Evolutionary conservation across 2,888 invertebrate genomes (phyloP), one percentile per base, ranked within the genome.

Genomic region (Bimastos eiseni): DNA sequence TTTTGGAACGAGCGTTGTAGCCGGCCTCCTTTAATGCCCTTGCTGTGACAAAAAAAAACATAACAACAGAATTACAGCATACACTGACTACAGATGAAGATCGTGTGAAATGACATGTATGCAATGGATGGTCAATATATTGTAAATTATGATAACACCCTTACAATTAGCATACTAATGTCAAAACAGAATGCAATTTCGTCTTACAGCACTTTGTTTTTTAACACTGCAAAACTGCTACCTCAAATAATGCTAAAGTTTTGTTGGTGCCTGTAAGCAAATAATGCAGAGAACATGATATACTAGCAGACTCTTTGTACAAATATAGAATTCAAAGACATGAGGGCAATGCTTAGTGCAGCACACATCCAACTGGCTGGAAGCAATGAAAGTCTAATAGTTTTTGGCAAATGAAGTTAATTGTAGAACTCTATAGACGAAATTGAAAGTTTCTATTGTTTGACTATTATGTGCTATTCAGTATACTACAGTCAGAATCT

Each of bases 1-100:
- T 96, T 92, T 97, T 97, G 49, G 97, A 96, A 30, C 97, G 97
- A 89, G 97, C 96, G 30, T 55, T 38, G 41, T 88, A 88, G 24
- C 90, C 90, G 4, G 89, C 89, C 38, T 90, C 89, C 89, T 88
- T 88, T 83, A 91, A 41, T 30, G 89, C 55, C 89, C 89, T 38
- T 13, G 36, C 41, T 55, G 33, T 49, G n/a, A 41, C 3, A 86
- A 86, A 36, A 33, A 70, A n/a, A n/a, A n/a, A n/a, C n/a, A n/a
- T 24, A 3, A 3, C 11, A 13, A 17, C 13, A 3, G 24, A n/a
- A 70, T 70, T n/a, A 70, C n/a, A 70, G 30, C 30, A 70, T 8
- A 70, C 11, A 0, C 70, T 70, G 70, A 70, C 1, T 8, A 30
- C 70, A n/a, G 30, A 70, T 11, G 70, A 19, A 49, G 49, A 70